Conservation (phyloP, 2,113 vertebrate species). For the Leucoraja erinaceus region DNA sequence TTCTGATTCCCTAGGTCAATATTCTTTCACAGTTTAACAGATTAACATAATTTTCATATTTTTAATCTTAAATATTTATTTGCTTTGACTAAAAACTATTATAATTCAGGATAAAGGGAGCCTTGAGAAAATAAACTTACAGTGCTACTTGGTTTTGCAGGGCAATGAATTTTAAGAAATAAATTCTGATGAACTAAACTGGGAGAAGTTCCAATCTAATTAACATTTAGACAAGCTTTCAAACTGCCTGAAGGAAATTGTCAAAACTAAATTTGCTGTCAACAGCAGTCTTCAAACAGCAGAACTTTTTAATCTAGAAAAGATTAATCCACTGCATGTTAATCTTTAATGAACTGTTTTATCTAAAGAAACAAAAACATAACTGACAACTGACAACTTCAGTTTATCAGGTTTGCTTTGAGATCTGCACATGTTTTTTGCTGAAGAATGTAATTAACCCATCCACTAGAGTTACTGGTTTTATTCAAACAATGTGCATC, state of each 20-base stretch:
- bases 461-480: neutral
- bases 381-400: conserved; percentile 20
- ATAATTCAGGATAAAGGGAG: neutral
- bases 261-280: neutral
- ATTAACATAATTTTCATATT: neutral
- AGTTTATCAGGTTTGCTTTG: conserved; percentile 19
- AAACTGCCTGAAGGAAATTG: conserved; percentile 29
- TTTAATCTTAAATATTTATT: neutral
- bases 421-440: neutral
- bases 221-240: conserved; percentile 20
- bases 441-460: neutral
- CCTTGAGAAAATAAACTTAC: neutral
- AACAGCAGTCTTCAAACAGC: conserved; percentile 8
- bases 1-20: neutral
- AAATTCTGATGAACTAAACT: neutral
- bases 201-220: neutral
- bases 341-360: conserved; percentile 20
- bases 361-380: neutral
- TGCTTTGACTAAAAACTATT: neutral
- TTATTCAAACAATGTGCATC: neutral
- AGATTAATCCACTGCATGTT: conserved; percentile 18
- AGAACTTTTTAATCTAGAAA: neutral
- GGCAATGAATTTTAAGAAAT: neutral
- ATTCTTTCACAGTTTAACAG: neutral
- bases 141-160: neutral